Percentiles rank a stretch among this genome's conserved stretches.
phyloP scores from a whole-genome alignment of 2,888 invertebrate genomes.

The Augiades crinisus region DNA sequence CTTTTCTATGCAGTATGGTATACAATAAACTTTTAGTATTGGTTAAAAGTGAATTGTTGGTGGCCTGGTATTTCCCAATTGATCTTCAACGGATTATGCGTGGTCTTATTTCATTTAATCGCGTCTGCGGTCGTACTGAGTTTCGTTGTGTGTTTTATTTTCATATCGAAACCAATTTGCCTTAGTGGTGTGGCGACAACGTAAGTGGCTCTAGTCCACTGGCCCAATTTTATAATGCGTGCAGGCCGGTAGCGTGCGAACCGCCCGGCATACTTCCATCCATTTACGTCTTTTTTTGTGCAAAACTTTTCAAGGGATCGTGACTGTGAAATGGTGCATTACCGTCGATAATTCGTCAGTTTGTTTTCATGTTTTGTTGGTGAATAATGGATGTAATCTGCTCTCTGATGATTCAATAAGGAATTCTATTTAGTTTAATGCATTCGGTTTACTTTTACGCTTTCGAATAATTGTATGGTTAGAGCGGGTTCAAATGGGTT shows the following conservation, averaged over 20 bases:
- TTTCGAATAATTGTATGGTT: slow-evolving; percentile 41
- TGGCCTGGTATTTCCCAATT: not conserved
- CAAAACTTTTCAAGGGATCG: slow-evolving; percentile 64
- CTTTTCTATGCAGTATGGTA: too few relatives aligned
- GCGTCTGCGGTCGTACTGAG: slow-evolving; percentile 29
- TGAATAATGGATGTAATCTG: slow-evolving; percentile 53
- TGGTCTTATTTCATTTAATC: slow-evolving; percentile 35
- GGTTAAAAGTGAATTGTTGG: too few relatives aligned
- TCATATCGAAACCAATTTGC: slow-evolving; percentile 53
- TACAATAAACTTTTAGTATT: too few relatives aligned
- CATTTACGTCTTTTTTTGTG: slow-evolving; percentile 57
- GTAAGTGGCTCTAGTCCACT: slow-evolving; percentile 44
- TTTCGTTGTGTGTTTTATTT: slow-evolving; percentile 22
- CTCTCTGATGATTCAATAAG: slow-evolving; percentile 28
- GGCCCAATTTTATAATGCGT: slow-evolving; percentile 66
- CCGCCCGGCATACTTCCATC: slow-evolving; percentile 64
- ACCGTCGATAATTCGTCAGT: slow-evolving; percentile 55
- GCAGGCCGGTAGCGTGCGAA: slow-evolving; percentile 60
- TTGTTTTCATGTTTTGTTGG: slow-evolving; percentile 51
- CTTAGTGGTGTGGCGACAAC: slow-evolving; percentile 48
- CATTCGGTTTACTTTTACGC: slow-evolving; percentile 42
- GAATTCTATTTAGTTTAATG: slow-evolving; percentile 36
- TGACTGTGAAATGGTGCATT: slow-evolving; percentile 76
- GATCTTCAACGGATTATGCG: not conserved
- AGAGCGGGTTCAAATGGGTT: slow-evolving; percentile 25